Evolutionary conservation across 35 echinoderm and acorn worm species (phyloP).

Genomic region (Ptychodera flava): DNA sequence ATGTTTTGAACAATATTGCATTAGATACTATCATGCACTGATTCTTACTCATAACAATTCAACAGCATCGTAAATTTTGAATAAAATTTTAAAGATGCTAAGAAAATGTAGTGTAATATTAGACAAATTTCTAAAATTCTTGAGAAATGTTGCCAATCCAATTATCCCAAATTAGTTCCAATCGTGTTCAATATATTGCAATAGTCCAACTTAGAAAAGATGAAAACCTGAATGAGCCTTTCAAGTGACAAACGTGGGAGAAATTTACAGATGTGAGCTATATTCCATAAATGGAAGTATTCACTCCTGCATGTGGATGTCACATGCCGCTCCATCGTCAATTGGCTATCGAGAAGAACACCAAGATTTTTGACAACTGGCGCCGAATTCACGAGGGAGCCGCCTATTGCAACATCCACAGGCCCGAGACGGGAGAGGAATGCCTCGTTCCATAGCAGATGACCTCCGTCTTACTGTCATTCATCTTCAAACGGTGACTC

Average conservation of each 20-base stretch:
- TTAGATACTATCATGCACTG: too few relatives aligned
- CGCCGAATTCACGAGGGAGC: neutral
- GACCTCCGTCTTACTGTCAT: neutral
- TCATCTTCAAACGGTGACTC: neutral
- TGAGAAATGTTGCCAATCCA: too few relatives aligned
- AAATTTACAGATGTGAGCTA: neutral
- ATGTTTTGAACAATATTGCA: too few relatives aligned
- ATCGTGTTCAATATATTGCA: neutral
- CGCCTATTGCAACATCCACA: neutral
- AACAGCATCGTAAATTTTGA: too few relatives aligned
- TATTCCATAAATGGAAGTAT: neutral
- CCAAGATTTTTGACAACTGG: neutral
- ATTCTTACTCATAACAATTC: too few relatives aligned
- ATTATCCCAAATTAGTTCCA: too few relatives aligned
- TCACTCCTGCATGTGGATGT: too few relatives aligned
- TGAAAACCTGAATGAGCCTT: neutral
- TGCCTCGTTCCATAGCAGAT: neutral
- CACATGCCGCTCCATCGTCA: neutral
- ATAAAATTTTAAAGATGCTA: too few relatives aligned
- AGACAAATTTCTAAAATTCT: too few relatives aligned
- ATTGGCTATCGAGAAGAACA: neutral
- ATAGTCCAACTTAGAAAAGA: neutral
- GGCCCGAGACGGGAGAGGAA: neutral
- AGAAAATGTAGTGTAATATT: too few relatives aligned
- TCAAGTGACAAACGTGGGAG: neutral